Evolutionary conservation across 2,113 vertebrate species (phyloP).

Genomic region (Ammodytes dubius): DNA sequence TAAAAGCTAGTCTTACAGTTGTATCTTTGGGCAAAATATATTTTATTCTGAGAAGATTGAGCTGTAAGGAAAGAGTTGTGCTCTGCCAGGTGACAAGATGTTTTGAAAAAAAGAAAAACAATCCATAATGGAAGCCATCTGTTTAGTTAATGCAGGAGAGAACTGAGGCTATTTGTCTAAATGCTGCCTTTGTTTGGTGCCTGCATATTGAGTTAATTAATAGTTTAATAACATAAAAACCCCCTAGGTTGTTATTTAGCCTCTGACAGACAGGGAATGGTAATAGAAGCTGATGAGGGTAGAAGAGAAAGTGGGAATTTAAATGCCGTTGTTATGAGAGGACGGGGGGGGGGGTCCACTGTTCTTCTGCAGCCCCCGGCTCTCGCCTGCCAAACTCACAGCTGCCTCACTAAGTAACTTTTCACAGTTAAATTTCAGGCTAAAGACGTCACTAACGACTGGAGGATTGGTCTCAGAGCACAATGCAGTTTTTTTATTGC

Average conservation of each 20-base stretch:
- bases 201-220: slow-evolving; percentile 44
- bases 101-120: slow-evolving; percentile 56
- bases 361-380: slow-evolving; percentile 50
- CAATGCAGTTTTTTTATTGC: slow-evolving; percentile 77
- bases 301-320: slow-evolving; percentile 33
- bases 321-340: slow-evolving; percentile 39
- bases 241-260: slow-evolving; percentile 22
- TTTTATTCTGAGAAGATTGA: background rate
- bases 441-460: slow-evolving; percentile 76
- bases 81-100: slow-evolving; percentile 47
- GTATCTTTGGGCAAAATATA: background rate
- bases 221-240: slow-evolving; percentile 23
- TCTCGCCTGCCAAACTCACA: slow-evolving; percentile 73
- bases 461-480: slow-evolving; percentile 63
- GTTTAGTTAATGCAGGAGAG: slow-evolving; percentile 46
- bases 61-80: background rate
- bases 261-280: slow-evolving; percentile 16
- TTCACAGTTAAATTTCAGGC: slow-evolving; percentile 71
- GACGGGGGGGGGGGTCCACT: slow-evolving; percentile 31
- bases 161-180: slow-evolving; percentile 32
- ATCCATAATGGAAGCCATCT: slow-evolving; percentile 77
- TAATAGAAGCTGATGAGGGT: slow-evolving; percentile 44
- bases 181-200: slow-evolving; percentile 40
- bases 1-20: background rate
- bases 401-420: slow-evolving; percentile 78